phyloP scores from a whole-genome alignment of 2,113 vertebrate genomes.

The Poicephalus meyeri region DNA sequence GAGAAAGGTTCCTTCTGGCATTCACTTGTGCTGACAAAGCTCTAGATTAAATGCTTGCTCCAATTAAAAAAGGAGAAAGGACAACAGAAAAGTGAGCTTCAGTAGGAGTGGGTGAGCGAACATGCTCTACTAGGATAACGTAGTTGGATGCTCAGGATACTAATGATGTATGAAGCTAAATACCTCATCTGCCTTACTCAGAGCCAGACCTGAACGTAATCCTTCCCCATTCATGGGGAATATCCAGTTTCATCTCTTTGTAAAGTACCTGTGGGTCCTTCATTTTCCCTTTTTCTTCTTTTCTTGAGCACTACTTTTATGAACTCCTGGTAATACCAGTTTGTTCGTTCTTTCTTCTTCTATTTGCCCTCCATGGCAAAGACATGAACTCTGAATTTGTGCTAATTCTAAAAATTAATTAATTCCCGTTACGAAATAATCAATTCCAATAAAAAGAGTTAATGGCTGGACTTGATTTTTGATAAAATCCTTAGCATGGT shows the following conservation, averaged over 20 bases:
- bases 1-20: not conserved
- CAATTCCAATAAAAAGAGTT: not conserved
- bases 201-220: not conserved
- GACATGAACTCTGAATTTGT: not conserved
- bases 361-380: not conserved
- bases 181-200: not conserved
- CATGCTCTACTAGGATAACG: not conserved
- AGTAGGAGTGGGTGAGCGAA: not conserved
- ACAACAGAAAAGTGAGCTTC: not conserved
- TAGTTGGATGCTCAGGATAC: not conserved
- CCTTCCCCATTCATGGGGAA: not conserved
- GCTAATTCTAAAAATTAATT: not conserved
- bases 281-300: not conserved
- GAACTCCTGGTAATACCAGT: not conserved
- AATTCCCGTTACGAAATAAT: not conserved
- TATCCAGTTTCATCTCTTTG: not conserved
- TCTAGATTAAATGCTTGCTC: not conserved
- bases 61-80: not conserved
- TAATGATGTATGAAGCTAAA: not conserved
- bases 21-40: not conserved
- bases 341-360: not conserved
- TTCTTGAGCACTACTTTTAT: not conserved
- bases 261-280: not conserved
- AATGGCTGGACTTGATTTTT: not conserved
- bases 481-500: not conserved